phyloP scores from a whole-genome alignment of 2,797 vertebrate species.

The Bradypodion pumilum region DNA sequence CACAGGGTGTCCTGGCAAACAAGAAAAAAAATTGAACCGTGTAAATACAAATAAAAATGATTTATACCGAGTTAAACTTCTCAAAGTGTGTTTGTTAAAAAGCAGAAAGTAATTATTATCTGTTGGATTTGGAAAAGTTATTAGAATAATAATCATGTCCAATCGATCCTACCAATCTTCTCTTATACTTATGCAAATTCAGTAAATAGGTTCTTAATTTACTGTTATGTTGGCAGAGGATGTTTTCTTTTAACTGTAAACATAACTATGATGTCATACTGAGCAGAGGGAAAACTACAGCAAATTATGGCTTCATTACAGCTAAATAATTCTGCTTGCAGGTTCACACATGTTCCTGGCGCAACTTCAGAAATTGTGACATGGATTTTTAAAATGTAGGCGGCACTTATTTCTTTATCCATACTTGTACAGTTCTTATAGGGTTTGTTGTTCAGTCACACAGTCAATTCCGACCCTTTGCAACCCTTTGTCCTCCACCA shows the following conservation, averaged over 20 bases:
- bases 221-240: not conserved
- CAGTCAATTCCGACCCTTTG: too few species aligned
- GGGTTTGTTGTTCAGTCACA: too few species aligned
- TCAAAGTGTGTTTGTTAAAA: slow-evolving; percentile 12
- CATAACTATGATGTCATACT: not conserved
- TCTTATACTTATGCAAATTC: not conserved
- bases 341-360: not conserved
- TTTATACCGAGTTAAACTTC: slow-evolving; percentile 50
- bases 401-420: not conserved
- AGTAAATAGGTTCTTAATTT: not conserved
- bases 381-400: not conserved
- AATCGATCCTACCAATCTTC: not conserved
- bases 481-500: too few species aligned
- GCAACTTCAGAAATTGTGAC: not conserved
- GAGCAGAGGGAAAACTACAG: not conserved
- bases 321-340: not conserved
- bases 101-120: not conserved
- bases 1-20: slow-evolving; percentile 14
- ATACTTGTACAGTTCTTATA: too few species aligned
- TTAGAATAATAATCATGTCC: not conserved
- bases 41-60: slow-evolving; percentile 71
- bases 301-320: not conserved
- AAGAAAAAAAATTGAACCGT: not conserved
- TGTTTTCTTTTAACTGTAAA: not conserved
- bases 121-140: not conserved